phyloP scores from a whole-genome alignment of 2,888 invertebrate genomes.

The Hipparchia sbordonii region DNA sequence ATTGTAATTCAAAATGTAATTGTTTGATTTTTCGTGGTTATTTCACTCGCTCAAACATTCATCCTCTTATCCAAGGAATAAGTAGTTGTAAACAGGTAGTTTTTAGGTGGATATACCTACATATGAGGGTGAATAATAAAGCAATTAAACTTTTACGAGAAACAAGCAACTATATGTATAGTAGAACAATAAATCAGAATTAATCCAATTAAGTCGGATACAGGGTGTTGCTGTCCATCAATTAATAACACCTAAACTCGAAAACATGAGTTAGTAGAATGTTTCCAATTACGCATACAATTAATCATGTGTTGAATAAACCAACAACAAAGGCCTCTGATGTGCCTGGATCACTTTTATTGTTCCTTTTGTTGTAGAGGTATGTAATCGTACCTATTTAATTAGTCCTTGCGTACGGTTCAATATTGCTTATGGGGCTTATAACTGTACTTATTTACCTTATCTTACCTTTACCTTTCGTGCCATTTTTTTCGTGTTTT shows the following conservation, averaged over 20 bases:
- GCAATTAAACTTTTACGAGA: neutral
- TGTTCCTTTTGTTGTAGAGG: constrained; percentile 20
- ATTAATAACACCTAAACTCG: constrained; percentile 26
- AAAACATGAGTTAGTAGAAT: constrained; percentile 27
- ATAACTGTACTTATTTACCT: neutral
- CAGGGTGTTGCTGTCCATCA: neutral
- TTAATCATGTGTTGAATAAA: constrained; percentile 31
- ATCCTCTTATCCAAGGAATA: neutral
- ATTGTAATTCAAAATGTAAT: neutral
- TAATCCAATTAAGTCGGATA: constrained; percentile 5
- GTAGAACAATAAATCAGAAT: constrained; percentile 15
- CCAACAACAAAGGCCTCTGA: constrained; percentile 21
- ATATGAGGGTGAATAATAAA: neutral
- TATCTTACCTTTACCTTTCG: neutral
- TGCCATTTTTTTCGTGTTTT: neutral
- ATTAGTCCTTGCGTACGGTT: constrained; percentile 19
- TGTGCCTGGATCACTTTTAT: constrained; percentile 26
- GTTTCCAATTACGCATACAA: constrained; percentile 32
- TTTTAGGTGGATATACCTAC: neutral
- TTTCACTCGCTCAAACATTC: neutral
- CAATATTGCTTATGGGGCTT: neutral
- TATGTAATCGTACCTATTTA: constrained; percentile 13
- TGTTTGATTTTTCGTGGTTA: neutral
- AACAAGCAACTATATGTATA: neutral
- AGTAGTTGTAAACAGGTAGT: neutral